A percentile compares a stretch with the other conserved stretches of the same genome.
Conservation (phyloP, 1,140 invertebrate species). For the Aleiodes sp. region DNA sequence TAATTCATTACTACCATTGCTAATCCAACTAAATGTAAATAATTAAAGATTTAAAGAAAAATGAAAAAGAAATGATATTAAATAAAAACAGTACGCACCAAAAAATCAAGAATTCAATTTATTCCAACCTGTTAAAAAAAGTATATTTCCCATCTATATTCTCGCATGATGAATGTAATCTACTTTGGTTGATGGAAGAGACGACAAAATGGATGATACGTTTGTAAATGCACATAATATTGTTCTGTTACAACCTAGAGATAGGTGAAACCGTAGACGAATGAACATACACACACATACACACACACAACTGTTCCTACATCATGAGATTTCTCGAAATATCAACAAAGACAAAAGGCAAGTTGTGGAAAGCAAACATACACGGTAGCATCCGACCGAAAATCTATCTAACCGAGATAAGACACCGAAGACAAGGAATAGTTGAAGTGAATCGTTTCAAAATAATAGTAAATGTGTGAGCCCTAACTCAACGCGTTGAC, state of each 20-base stretch:
- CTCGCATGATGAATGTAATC: background rate
- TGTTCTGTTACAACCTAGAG: conserved; percentile 5
- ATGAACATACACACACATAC: background rate
- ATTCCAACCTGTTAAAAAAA: too few species aligned
- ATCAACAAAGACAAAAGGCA: background rate
- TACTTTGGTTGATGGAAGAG: conserved; percentile 16
- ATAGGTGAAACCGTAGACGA: conserved; percentile 28
- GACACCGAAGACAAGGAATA: conserved; percentile 15
- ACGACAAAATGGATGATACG: conserved; percentile 29
- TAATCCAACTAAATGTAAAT: background rate
- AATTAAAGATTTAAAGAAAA: too few species aligned
- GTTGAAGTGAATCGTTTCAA: conserved; percentile 10
- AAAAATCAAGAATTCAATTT: too few species aligned
- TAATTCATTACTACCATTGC: conserved; percentile 33
- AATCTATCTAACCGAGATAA: conserved; percentile 32
- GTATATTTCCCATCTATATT: too few species aligned
- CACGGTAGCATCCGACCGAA: conserved; percentile 26
- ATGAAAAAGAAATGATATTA: conserved; percentile 22
- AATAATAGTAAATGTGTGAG: conserved; percentile 37
- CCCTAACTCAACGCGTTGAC: conserved; percentile 53
- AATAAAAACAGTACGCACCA: conserved; percentile 20
- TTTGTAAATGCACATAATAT: conserved; percentile 23
- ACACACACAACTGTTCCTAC: too few species aligned
- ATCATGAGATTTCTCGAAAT: conserved; percentile 9
- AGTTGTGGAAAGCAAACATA: background rate